Conservation (phyloP, 2,113 vertebrate genomes). For the Thryonomys swinderianus region DNA sequence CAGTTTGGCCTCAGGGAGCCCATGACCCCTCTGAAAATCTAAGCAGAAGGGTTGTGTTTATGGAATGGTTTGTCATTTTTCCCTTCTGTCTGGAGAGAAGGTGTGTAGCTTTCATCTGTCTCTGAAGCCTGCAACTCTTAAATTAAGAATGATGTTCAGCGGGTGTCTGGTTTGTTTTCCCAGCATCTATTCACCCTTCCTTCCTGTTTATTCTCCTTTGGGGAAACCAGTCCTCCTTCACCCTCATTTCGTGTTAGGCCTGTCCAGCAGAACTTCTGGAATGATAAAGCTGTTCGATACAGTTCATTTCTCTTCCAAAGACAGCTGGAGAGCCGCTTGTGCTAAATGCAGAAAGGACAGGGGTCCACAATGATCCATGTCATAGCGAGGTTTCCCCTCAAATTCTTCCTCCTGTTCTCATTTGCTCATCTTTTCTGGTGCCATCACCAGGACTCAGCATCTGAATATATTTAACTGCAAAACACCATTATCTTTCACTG, state of each 20-base stretch:
- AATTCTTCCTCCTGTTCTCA: not conserved
- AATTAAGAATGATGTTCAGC: not conserved
- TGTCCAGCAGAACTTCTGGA: not conserved
- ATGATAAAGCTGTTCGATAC: not conserved
- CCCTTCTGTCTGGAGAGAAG: not conserved
- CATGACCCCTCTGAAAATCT: not conserved
- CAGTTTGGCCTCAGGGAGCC: constrained; percentile 8
- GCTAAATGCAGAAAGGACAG: not conserved
- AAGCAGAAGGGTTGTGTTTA: constrained; percentile 4
- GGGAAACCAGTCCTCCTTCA: not conserved
- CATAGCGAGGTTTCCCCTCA: not conserved
- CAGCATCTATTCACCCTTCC: not conserved
- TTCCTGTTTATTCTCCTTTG: not conserved
- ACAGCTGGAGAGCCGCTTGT: not conserved
- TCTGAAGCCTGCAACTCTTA: not conserved
- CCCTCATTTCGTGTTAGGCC: not conserved
- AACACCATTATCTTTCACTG: constrained; percentile 56
- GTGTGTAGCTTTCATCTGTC: too few species aligned
- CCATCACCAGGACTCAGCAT: constrained; percentile 55
- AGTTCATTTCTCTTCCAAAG: not conserved
- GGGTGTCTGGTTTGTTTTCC: not conserved
- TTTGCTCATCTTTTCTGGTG: constrained; percentile 25
- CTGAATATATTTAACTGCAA: constrained; percentile 62
- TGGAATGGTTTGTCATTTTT: not conserved
- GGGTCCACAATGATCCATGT: not conserved